A percentile compares a stretch with the other conserved stretches of the same genome.
These are phyloP conservation scores for Caenorhabditis sulstoni DNA, from an alignment of 2,888 invertebrate species.

Conservation along the genomic window DNA sequence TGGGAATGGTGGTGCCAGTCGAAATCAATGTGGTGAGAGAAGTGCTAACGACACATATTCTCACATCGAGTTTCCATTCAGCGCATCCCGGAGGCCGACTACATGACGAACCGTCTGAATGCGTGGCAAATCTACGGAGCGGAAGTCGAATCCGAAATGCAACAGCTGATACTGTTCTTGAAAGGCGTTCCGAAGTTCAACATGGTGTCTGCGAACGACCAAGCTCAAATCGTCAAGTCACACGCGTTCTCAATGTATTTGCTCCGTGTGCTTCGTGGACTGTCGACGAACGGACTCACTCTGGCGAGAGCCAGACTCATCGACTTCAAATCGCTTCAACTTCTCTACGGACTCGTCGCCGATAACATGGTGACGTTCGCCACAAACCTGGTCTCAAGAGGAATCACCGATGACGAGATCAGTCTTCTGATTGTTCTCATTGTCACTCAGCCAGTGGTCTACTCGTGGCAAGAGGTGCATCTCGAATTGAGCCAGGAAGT, in stretches of 20 bases:
- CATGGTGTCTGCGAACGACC: slow-evolving; percentile 28
- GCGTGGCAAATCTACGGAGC: slow-evolving; percentile 55
- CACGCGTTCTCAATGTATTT: slow-evolving; percentile 43
- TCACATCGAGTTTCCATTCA: slow-evolving; percentile 1
- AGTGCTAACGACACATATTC: neutral
- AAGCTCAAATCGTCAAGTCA: slow-evolving; percentile 51
- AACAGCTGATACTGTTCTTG: slow-evolving; percentile 43
- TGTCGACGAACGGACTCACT: slow-evolving; percentile 49
- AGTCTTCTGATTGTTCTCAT: slow-evolving; percentile 41
- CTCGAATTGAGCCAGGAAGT: neutral
- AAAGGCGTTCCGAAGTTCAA: slow-evolving; percentile 51
- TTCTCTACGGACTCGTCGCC: slow-evolving; percentile 42
- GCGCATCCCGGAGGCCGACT: neutral
- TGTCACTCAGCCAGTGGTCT: slow-evolving; percentile 31
- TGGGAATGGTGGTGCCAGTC: slow-evolving; percentile 19
- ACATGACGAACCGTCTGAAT: slow-evolving; percentile 17
- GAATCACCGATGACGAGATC: slow-evolving; percentile 46
- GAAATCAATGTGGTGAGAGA: slow-evolving; percentile 17
- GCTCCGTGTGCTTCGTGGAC: slow-evolving; percentile 41
- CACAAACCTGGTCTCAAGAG: slow-evolving; percentile 5
- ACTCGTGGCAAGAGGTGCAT: no score
- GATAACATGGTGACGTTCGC: slow-evolving; percentile 35
- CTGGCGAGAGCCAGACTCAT: slow-evolving; percentile 34
- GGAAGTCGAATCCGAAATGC: slow-evolving; percentile 20
- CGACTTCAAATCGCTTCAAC: slow-evolving; percentile 8